Evolutionary conservation across 2,113 vertebrate species (phyloP).

Genomic region (Gadus macrocephalus): DNA sequence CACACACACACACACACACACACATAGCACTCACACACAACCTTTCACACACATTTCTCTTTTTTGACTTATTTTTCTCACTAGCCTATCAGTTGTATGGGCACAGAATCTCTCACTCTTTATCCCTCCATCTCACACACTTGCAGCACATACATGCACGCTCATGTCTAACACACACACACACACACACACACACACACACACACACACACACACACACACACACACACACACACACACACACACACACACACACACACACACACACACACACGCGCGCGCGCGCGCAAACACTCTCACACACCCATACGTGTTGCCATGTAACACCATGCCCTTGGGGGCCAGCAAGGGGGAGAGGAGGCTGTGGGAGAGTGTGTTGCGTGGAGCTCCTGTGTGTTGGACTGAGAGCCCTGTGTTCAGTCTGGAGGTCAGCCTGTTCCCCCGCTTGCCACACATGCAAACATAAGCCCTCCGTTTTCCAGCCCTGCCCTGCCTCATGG

Average conservation of each 20-base stretch:
- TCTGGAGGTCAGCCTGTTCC: conserved; percentile 35
- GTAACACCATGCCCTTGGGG: no score
- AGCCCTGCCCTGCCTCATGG: conserved; percentile 36
- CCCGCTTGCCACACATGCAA: conserved; percentile 40
- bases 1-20: conserved; percentile 1
- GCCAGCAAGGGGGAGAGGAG: conserved; percentile 39
- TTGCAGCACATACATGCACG: conserved; percentile 14
- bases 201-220: background rate
- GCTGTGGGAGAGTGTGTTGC: conserved; percentile 29
- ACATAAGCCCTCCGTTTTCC: conserved; percentile 57
- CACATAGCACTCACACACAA: background rate
- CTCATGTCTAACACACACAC: background rate
- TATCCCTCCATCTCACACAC: no score
- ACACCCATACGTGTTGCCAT: background rate
- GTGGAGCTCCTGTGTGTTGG: conserved; percentile 39
- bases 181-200: conserved; percentile 1
- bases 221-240: background rate
- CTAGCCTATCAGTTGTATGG: no score
- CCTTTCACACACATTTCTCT: background rate
- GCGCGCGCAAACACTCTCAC: background rate
- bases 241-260: conserved; percentile 1
- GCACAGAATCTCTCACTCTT: no score
- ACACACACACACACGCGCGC: background rate
- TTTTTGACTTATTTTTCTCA: background rate
- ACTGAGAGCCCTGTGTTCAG: conserved; percentile 66